Evolutionary conservation across 2,797 vertebrate genomes (phyloP).

Genomic region (Zalophus californianus): DNA sequence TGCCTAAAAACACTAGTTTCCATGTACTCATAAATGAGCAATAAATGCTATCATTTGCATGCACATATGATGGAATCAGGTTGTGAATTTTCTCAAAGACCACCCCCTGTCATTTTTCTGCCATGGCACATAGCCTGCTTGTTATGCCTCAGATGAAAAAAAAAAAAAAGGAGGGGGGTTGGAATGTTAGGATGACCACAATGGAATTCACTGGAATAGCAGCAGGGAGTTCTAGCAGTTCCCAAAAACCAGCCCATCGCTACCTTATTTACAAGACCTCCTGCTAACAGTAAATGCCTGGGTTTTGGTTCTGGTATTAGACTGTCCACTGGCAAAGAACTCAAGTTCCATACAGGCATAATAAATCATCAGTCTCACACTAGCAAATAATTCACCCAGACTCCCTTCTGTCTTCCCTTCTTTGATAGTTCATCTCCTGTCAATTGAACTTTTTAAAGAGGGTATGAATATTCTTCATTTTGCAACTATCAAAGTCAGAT

Average conservation of each 20-base stretch:
- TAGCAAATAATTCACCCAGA: conserved; percentile 81
- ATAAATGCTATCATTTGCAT: conserved; percentile 49
- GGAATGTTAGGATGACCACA: conserved; percentile 55
- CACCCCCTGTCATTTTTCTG: not conserved
- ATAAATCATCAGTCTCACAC: conserved; percentile 89
- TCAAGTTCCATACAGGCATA: conserved; percentile 79
- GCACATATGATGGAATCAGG: not conserved
- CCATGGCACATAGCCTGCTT: conserved; percentile 12
- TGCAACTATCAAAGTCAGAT: conserved; percentile 93
- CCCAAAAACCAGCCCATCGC: conserved; percentile 86
- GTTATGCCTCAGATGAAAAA: not conserved
- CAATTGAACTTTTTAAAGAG: conserved; percentile 88
- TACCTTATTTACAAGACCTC: conserved; percentile 84
- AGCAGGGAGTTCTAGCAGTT: conserved; percentile 81
- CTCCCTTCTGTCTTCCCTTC: conserved; percentile 65
- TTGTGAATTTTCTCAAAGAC: conserved; percentile 61
- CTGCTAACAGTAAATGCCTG: conserved; percentile 78
- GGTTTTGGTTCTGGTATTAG: conserved; percentile 80
- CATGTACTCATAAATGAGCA: conserved; percentile 11
- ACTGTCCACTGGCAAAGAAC: conserved; percentile 79
- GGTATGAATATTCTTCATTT: conserved; percentile 90
- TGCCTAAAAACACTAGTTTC: conserved; percentile 6
- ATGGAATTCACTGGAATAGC: not conserved
- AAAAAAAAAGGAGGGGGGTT: not conserved
- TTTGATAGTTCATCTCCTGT: conserved; percentile 88